These are phyloP conservation scores for Hemistola chrysoprasaria DNA, from an alignment of 2,888 invertebrate species.

Conservation along the genomic window DNA sequence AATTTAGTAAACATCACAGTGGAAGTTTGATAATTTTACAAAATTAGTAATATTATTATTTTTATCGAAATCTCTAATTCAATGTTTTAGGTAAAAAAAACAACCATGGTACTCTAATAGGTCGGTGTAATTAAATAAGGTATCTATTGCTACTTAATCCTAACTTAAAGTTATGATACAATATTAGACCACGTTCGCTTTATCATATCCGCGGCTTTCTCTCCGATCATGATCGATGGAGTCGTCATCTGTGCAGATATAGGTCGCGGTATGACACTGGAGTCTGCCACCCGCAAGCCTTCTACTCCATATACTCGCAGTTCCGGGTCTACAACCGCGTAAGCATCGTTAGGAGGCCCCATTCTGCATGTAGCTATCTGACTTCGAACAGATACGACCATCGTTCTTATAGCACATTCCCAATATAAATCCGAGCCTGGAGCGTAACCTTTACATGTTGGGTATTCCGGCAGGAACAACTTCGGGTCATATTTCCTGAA, in stretches of 20 bases:
- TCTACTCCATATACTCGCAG: slow-evolving; percentile 84
- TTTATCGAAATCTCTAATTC: not conserved
- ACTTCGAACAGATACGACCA: slow-evolving; percentile 82
- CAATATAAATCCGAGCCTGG: slow-evolving; percentile 86
- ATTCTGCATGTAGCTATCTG: slow-evolving; percentile 87
- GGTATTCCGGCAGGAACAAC: slow-evolving; percentile 76
- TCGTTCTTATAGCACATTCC: slow-evolving; percentile 85
- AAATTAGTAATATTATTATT: not conserved
- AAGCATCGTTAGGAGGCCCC: slow-evolving; percentile 84
- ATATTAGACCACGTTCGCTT: slow-evolving; percentile 78
- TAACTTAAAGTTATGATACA: slow-evolving; percentile 18
- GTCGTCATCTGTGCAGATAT: slow-evolving; percentile 85
- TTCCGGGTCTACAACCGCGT: slow-evolving; percentile 85
- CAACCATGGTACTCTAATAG: slow-evolving; percentile 18
- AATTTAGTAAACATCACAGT: no score
- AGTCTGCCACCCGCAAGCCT: slow-evolving; percentile 85
- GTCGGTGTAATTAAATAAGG: slow-evolving; percentile 25
- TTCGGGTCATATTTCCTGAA: slow-evolving; percentile 81
- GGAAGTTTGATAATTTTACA: no score
- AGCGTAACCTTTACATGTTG: slow-evolving; percentile 71
- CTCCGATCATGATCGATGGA: slow-evolving; percentile 87
- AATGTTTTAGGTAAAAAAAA: slow-evolving; percentile 9
- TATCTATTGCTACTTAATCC: slow-evolving; percentile 10
- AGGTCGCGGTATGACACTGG: slow-evolving; percentile 86
- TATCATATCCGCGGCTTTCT: slow-evolving; percentile 87